Conservation (phyloP, 2,888 invertebrate genomes). For the Gortyna flavago region DNA sequence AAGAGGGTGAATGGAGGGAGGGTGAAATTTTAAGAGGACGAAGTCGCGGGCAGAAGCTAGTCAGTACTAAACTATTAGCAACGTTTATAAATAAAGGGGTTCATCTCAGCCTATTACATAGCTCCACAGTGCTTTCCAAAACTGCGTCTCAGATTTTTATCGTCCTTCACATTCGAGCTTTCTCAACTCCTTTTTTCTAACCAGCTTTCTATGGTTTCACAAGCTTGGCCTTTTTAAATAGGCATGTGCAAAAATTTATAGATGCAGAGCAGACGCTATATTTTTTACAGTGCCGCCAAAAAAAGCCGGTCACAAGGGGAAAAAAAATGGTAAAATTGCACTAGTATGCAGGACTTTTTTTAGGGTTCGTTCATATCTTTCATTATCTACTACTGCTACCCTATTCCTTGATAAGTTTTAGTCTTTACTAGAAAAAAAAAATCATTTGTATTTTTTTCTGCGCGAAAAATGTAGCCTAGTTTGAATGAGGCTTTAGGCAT, state of each 20-base stretch:
- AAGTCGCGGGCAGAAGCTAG: too few species aligned
- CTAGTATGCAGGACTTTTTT: not conserved
- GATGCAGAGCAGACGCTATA: too few species aligned
- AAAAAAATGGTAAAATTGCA: not conserved
- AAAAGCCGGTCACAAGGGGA: not conserved
- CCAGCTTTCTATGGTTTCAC: not conserved
- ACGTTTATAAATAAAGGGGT: too few species aligned
- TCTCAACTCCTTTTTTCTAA: not conserved
- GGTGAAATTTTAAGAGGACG: too few species aligned
- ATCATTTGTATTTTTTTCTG: accelerated
- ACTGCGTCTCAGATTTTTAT: not conserved
- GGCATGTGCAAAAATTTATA: not conserved
- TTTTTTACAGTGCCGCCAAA: not conserved
- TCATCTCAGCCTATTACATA: not conserved
- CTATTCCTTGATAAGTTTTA: not conserved
- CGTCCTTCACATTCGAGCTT: too few species aligned
- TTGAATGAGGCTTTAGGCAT: constrained; percentile 6
- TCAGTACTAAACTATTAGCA: too few species aligned
- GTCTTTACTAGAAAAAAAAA: not conserved
- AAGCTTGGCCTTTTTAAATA: not conserved
- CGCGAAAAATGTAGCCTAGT: not conserved
- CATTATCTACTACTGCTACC: not conserved
- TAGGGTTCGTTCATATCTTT: constrained; percentile 14
- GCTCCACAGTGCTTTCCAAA: not conserved
- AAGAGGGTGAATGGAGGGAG: too few species aligned